Evolutionary conservation across 2,113 vertebrate species (phyloP).

Genomic region (Sinosuthora webbiana): DNA sequence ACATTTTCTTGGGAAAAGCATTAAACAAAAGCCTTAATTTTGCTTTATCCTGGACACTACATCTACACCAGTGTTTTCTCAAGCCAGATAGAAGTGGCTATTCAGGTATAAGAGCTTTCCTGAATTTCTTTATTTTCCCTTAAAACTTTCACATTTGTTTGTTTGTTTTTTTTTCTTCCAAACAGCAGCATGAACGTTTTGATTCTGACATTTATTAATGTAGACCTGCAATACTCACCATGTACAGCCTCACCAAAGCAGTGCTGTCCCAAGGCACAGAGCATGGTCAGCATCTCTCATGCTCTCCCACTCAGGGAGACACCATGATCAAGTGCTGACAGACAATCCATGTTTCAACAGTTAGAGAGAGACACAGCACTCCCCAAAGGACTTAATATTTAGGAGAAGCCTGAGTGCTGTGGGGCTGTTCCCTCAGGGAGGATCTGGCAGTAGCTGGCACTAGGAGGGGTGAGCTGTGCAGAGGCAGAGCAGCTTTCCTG

Average conservation of each 20-base stretch:
- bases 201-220: neutral
- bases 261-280: neutral
- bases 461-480: neutral
- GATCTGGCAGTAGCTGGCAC: neutral
- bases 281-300: rapidly evolving
- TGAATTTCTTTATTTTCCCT: neutral
- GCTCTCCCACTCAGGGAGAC: neutral
- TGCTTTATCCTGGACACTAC: neutral
- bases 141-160: neutral
- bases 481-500: neutral
- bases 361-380: neutral
- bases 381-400: neutral
- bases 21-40: neutral
- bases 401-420: rapidly evolving
- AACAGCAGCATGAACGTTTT: neutral
- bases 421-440: neutral
- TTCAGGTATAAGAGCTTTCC: neutral
- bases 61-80: neutral
- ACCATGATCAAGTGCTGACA: rapidly evolving
- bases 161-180: neutral
- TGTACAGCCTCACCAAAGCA: neutral
- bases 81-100: neutral
- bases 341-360: neutral
- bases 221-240: neutral
- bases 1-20: neutral